Percentiles rank a stretch among this genome's conserved stretches.
Conservation (phyloP, 2,888 invertebrate genomes). For the Caenorhabditis zanzibari region DNA sequence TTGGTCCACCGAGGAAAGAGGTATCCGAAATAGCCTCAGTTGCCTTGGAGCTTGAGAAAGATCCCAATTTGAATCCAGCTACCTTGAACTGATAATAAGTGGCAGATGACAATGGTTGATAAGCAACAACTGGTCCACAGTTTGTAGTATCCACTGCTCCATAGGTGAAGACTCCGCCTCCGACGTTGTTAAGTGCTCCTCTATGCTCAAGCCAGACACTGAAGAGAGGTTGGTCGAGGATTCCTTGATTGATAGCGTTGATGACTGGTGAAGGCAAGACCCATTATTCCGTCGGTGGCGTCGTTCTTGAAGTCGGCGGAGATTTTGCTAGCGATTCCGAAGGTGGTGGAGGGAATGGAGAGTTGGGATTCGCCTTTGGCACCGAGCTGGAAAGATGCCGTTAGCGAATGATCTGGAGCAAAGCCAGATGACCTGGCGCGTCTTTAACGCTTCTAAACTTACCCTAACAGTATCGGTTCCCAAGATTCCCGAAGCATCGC, state of each 20-base stretch:
- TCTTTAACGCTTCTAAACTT: constrained; percentile 85
- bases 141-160: constrained; percentile 64
- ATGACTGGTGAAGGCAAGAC: constrained; percentile 88
- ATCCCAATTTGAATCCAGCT: constrained; percentile 39
- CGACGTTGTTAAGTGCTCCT: constrained; percentile 66
- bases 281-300: constrained; percentile 76
- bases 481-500: constrained; percentile 92
- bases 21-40: constrained; percentile 63
- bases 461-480: constrained; percentile 93
- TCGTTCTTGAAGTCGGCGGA: constrained; percentile 71
- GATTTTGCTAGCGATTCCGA: constrained; percentile 75
- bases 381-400: constrained; percentile 67
- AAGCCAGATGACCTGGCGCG: no score
- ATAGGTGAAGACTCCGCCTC: constrained; percentile 77
- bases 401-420: no score
- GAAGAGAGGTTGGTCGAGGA: constrained; percentile 76
- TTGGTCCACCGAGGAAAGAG: constrained; percentile 68
- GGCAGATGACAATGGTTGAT: constrained; percentile 71
- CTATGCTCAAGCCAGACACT: constrained; percentile 76
- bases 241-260: constrained; percentile 90
- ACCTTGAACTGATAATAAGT: constrained; percentile 72
- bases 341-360: constrained; percentile 72
- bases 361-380: constrained; percentile 64
- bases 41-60: constrained; percentile 39
- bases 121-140: constrained; percentile 68